Base-by-base conservation (phyloP, 2,797 vertebrate species). In the Platalea minor region DNA sequence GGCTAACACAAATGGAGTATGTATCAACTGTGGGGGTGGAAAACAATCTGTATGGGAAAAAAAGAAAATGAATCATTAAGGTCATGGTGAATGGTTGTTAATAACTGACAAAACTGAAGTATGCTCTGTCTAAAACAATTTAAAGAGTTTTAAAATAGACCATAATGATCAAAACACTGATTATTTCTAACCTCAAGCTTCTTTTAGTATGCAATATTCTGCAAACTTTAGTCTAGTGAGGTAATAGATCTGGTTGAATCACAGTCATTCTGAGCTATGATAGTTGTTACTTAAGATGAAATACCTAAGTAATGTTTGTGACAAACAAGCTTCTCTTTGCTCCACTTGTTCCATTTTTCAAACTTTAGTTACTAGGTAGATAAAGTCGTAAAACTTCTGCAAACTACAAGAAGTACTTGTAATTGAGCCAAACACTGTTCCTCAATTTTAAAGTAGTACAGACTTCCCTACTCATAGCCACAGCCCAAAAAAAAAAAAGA, bases 11-110 rank as follows among this genome's bases (percentile, higher is more conserved):
- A 97, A 94, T 65, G 67, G 67, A 87, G 29, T 69, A 90, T 80
- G 74, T 56, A 96, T 75, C 82, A 96, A 4, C 67, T 91, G 76
- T 67, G 79, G 29, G 73, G 35, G 54, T 77, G 89, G 76, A 91
- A 95, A 97, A 94, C 88, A 95, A 96, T 95, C 54, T 86, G 67
- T 35, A 94, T 74, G 29, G 67, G 88, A 50, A 85, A 93, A 85
- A 92, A 87, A 83, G 16, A 57, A 91, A 89, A 35, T 23, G 68
- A 88, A 90, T 89, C 59, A 83, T 82, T 85, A 81, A 29, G 21
- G 64, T 8, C 88, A 19, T 20, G 46, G n/a, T 67, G 51, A 96
- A 85, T 12, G 67, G 37, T 56, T 95, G 56, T 54, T 92, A 91
- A 91, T 59, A 83, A 13, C 45, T 57, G 12, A 60, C 35, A 93